A percentile compares a stretch with the other conserved stretches of the same genome.
These are phyloP conservation scores for Watsonalla cultraria DNA, from an alignment of 2,888 invertebrate species.

Conservation along the genomic window DNA sequence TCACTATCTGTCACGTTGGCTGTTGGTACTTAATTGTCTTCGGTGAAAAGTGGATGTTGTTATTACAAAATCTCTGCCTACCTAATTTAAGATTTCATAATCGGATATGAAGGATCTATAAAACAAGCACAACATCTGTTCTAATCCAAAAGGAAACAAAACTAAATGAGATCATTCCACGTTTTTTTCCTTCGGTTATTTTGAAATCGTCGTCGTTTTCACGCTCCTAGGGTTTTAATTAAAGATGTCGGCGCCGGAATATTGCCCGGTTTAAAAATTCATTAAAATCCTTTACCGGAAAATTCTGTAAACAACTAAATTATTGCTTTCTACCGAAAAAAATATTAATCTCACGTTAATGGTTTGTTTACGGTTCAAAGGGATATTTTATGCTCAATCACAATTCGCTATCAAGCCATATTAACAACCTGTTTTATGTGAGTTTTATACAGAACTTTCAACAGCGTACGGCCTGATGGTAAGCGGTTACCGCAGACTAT, in stretches of 20 bases:
- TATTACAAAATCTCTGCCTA: too few relatives aligned
- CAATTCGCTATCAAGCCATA: too few relatives aligned
- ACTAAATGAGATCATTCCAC: constrained; percentile 37
- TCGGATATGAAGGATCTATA: too few relatives aligned
- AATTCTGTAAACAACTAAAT: constrained; percentile 42
- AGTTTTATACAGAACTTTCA: too few relatives aligned
- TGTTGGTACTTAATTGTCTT: too few relatives aligned
- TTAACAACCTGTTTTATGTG: too few relatives aligned
- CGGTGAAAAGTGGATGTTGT: too few relatives aligned
- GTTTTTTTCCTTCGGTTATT: constrained; percentile 46
- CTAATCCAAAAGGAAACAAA: constrained; percentile 27
- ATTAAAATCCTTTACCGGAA: constrained; percentile 49
- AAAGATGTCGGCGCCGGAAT: constrained; percentile 51
- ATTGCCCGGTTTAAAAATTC: constrained; percentile 56
- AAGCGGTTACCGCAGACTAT: too few relatives aligned
- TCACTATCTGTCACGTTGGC: too few relatives aligned
- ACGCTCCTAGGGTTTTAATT: constrained; percentile 58
- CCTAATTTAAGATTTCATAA: too few relatives aligned
- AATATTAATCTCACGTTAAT: neutral
- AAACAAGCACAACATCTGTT: constrained; percentile 25
- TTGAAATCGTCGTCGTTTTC: constrained; percentile 50
- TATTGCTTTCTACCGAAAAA: neutral
- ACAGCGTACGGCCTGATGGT: too few relatives aligned
- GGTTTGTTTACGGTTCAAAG: neutral
- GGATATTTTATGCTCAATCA: too few relatives aligned